Conservation (phyloP, 2,113 vertebrate species). For the Fregetta grallaria region DNA sequence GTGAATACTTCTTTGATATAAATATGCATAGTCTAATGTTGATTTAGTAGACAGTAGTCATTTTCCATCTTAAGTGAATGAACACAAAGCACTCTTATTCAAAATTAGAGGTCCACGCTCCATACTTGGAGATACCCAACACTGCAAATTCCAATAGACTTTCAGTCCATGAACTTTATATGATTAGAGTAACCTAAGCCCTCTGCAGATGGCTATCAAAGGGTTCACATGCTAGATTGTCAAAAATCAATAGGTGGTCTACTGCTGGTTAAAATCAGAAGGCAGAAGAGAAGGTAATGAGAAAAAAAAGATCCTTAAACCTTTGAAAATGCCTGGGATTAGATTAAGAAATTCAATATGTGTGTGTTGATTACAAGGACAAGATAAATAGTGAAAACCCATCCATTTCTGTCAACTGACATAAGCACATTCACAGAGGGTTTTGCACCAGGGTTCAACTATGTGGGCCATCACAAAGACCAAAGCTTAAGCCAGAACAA, state of each 20-base stretch:
- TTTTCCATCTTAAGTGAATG: background rate
- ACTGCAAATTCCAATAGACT: background rate
- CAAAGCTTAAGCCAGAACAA: background rate
- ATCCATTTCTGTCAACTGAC: background rate
- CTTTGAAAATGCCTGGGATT: background rate
- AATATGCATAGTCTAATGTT: background rate
- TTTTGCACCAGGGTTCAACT: background rate
- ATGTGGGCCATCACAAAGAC: background rate
- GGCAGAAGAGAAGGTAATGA: background rate
- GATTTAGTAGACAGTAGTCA: background rate
- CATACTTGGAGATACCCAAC: background rate
- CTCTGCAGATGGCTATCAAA: background rate
- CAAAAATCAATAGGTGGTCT: background rate
- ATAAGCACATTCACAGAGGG: background rate
- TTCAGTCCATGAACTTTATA: background rate
- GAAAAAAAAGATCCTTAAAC: background rate
- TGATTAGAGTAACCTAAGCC: background rate
- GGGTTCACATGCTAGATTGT: background rate
- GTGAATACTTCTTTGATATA: background rate
- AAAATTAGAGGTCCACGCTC: background rate
- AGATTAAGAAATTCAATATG: background rate
- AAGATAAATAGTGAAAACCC: background rate
- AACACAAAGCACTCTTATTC: background rate
- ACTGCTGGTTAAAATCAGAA: background rate
- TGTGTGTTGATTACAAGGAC: background rate